Conservation (phyloP, 2,113 vertebrate species). For the Tor tambroides region DNA sequence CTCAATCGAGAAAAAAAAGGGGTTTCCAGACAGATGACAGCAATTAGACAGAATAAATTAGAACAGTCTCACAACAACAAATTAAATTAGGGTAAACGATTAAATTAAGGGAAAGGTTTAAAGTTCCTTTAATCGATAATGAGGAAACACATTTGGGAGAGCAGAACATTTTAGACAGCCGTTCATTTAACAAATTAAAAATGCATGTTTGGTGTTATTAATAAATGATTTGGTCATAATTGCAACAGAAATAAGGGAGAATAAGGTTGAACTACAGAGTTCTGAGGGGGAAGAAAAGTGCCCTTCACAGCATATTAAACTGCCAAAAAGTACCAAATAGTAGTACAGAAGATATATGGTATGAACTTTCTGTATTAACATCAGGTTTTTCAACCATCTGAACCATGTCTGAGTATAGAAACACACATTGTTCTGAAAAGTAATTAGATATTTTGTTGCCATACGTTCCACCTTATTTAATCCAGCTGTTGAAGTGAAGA, state of each 20-base stretch:
- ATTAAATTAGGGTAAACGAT: constrained; percentile 45
- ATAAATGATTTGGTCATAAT: constrained; percentile 58
- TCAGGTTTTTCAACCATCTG: too few relatives aligned
- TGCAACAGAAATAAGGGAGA: constrained; percentile 29
- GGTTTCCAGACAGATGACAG: neutral
- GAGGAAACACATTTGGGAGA: constrained; percentile 21
- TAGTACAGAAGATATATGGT: neutral
- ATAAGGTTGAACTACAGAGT: constrained; percentile 24
- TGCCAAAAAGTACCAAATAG: neutral
- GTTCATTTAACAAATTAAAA: constrained; percentile 58
- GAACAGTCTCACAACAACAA: neutral
- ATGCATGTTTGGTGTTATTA: constrained; percentile 53
- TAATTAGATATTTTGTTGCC: neutral
- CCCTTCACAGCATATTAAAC: neutral
- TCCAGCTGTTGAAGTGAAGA: neutral
- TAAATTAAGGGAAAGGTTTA: constrained; percentile 55
- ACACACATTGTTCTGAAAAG: neutral
- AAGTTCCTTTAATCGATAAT: constrained; percentile 54
- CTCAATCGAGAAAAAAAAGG: neutral
- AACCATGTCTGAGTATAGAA: neutral
- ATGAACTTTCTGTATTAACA: neutral
- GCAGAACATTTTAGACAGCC: constrained; percentile 3
- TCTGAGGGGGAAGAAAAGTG: neutral
- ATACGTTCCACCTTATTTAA: neutral
- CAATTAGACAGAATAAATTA: constrained; percentile 29